A percentile compares a stretch with the other conserved stretches of the same genome.
Conservation (phyloP, 2,888 invertebrate genomes). For the Exocentrus adspersus region DNA sequence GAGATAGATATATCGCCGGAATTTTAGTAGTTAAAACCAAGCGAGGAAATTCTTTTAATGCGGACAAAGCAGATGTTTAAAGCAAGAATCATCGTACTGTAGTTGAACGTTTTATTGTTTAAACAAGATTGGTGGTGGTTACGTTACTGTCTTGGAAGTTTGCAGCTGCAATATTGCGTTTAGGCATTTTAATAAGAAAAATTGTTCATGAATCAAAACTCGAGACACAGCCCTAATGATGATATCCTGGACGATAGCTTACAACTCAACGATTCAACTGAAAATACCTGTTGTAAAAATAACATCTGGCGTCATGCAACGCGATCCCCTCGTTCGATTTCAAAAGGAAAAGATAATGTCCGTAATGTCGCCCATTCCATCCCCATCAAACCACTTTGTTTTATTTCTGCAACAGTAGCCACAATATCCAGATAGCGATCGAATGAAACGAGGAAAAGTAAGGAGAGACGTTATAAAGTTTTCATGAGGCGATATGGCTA, state of each 20-base stretch:
- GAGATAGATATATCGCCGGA: not conserved
- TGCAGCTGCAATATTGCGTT: no score
- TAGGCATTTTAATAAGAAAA: no score
- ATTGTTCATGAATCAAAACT: no score
- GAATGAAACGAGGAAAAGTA: not conserved
- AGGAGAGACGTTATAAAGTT: not conserved
- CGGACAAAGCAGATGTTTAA: no score
- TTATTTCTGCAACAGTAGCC: conserved; percentile 3
- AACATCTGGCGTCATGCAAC: not conserved
- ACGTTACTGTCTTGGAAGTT: no score
- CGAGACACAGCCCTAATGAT: no score
- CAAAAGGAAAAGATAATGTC: not conserved
- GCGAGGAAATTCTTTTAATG: no score
- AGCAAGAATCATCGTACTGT: no score
- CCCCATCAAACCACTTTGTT: not conserved
- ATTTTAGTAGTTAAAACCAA: not conserved
- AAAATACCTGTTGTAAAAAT: not conserved
- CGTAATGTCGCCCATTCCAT: not conserved
- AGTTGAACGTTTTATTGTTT: no score
- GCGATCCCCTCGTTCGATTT: not conserved
- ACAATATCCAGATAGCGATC: conserved; percentile 7
- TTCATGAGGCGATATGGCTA: conserved; percentile 10
- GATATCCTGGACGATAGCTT: not conserved
- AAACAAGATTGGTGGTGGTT: no score
- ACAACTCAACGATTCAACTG: not conserved